These are phyloP conservation scores for Novumbra hubbsi DNA, from an alignment of 2,797 vertebrate species.

Conservation along the genomic window DNA sequence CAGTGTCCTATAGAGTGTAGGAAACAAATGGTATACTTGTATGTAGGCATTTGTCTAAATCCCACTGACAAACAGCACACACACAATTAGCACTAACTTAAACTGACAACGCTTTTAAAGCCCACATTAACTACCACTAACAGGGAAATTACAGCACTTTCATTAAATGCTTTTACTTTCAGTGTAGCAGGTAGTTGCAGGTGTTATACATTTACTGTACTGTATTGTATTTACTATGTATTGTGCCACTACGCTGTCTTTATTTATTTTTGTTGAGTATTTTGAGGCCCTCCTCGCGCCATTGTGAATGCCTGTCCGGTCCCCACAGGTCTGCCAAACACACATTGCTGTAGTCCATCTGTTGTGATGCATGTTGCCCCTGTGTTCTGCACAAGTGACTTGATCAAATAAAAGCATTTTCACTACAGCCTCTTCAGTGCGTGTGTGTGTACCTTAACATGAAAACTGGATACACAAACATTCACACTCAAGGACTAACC, in stretches of 20 bases:
- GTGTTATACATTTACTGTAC: constrained; percentile 54
- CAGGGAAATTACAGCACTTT: constrained; percentile 42
- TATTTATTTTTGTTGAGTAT: constrained; percentile 67
- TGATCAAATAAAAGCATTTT: constrained; percentile 17
- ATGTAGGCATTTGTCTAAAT: background rate
- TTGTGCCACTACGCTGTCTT: constrained; percentile 47
- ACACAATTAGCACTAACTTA: constrained; percentile 31
- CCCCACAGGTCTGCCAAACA: constrained; percentile 31
- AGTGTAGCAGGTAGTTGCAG: constrained; percentile 43
- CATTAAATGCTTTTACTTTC: constrained; percentile 34
- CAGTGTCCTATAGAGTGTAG: background rate
- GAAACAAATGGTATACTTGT: background rate
- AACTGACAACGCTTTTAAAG: constrained; percentile 70
- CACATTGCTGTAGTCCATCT: constrained; percentile 40
- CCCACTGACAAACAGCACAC: constrained; percentile 15
- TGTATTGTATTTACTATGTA: too few relatives aligned
- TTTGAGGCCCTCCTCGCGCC: constrained; percentile 33
- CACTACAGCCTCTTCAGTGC: background rate
- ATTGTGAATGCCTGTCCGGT: constrained; percentile 47
- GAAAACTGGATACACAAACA: background rate
- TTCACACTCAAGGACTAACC: background rate
- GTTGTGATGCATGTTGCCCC: constrained; percentile 33
- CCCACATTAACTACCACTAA: constrained; percentile 69
- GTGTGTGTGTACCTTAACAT: background rate
- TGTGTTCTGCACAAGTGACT: constrained; percentile 16